phyloP scores from a whole-genome alignment of 1,140 invertebrate genomes.

The Chrysopa pallens region DNA sequence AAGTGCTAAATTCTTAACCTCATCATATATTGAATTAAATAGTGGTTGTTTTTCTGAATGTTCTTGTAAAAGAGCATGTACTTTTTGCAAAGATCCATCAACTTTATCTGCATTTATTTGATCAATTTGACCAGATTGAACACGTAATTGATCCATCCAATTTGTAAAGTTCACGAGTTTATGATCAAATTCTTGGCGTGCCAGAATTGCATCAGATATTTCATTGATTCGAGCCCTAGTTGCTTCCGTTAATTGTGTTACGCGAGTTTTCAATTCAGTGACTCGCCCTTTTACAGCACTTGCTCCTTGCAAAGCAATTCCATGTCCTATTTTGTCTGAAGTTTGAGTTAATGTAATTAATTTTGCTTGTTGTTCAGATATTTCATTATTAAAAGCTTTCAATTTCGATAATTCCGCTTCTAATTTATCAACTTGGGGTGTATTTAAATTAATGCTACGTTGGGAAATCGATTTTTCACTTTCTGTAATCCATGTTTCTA shows the following conservation, averaged over 20 bases:
- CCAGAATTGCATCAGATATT: slow-evolving; percentile 59
- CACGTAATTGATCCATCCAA: slow-evolving; percentile 63
- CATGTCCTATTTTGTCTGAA: slow-evolving; percentile 57
- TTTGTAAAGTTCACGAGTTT: slow-evolving; percentile 64
- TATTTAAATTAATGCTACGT: slow-evolving; percentile 33
- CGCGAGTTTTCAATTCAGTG: slow-evolving; percentile 47
- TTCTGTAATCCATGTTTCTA: slow-evolving; percentile 51
- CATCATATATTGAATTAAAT: slow-evolving; percentile 57
- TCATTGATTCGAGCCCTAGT: slow-evolving; percentile 55
- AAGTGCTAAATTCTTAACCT: slow-evolving; percentile 57
- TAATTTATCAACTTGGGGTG: slow-evolving; percentile 47
- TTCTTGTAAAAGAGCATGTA: slow-evolving; percentile 63
- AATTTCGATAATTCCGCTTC: slow-evolving; percentile 51
- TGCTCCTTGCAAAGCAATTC: slow-evolving; percentile 56
- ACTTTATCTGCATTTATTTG: slow-evolving; percentile 65
- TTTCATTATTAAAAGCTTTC: slow-evolving; percentile 61
- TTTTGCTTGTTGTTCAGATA: slow-evolving; percentile 64
- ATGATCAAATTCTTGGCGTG: slow-evolving; percentile 67
- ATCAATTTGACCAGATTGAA: slow-evolving; percentile 56
- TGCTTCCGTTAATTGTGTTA: slow-evolving; percentile 49
- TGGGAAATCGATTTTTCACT: slow-evolving; percentile 39
- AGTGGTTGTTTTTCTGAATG: slow-evolving; percentile 57
- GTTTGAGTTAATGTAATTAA: slow-evolving; percentile 58
- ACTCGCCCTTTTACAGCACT: slow-evolving; percentile 50
- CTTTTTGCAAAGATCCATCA: slow-evolving; percentile 53